These are phyloP conservation scores for Neopipo cinnamomea DNA, from an alignment of 2,113 vertebrate genomes.

Conservation along the genomic window DNA sequence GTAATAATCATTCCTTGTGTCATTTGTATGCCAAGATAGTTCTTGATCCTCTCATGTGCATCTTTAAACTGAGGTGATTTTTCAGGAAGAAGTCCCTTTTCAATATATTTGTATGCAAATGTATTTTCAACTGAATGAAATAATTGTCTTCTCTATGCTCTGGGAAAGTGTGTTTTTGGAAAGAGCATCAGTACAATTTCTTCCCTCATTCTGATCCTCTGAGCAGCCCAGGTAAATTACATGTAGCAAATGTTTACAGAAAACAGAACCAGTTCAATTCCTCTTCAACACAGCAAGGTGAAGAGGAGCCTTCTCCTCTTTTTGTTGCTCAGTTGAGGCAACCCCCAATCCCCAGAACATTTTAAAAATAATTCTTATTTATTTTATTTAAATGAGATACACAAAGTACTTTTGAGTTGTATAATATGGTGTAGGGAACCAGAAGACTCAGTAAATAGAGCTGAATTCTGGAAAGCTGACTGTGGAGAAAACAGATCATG, in stretches of 20 bases:
- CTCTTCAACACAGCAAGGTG: neutral
- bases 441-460: neutral
- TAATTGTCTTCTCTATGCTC: neutral
- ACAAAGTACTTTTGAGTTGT: neutral
- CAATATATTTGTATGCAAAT: neutral
- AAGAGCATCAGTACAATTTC: neutral
- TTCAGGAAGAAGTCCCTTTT: neutral
- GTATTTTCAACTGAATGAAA: neutral
- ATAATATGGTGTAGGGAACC: neutral
- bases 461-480: neutral
- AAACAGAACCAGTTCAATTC: neutral
- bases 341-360: accelerated
- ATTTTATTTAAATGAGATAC: neutral
- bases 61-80: neutral
- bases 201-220: neutral
- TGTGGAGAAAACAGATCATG: neutral
- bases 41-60: neutral
- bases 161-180: neutral
- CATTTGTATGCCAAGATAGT: neutral
- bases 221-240: neutral
- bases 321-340: neutral
- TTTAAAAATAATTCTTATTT: neutral
- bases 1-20: neutral
- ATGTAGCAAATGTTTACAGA: neutral
- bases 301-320: neutral